phyloP scores from a whole-genome alignment of 2,888 invertebrate genomes.

The Nowickia ferox region DNA sequence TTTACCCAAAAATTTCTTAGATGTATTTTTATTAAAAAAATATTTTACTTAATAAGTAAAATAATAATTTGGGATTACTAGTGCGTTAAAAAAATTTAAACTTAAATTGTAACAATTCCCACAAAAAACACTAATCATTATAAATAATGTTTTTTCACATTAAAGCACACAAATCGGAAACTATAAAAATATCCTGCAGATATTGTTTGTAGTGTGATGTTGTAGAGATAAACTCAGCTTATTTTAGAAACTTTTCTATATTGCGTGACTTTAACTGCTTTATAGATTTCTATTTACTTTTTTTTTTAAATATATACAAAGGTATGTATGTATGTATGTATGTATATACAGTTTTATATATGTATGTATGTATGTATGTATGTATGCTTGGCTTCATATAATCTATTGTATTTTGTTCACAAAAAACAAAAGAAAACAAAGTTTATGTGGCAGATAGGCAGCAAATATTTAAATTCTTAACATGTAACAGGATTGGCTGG shows the following conservation, averaged over 20 bases:
- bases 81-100: too few relatives aligned
- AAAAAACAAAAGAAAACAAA: neutral
- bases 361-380: neutral
- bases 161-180: conserved; percentile 15
- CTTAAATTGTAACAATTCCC: too few relatives aligned
- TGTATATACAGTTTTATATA: neutral
- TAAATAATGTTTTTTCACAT: conserved; percentile 20
- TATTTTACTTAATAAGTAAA: too few relatives aligned
- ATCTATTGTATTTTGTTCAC: neutral
- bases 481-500: neutral
- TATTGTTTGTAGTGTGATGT: neutral
- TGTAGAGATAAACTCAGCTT: neutral
- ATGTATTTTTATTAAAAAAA: too few relatives aligned
- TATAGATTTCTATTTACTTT: neutral
- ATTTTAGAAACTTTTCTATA: conserved; percentile 3
- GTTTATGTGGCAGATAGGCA: too few relatives aligned
- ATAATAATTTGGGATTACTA: too few relatives aligned
- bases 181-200: neutral
- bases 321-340: neutral
- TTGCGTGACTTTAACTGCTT: neutral
- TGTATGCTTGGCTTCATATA: neutral
- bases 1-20: too few relatives aligned
- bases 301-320: neutral
- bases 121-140: too few relatives aligned
- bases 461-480: neutral